Conservation (phyloP, 2,113 vertebrate species). For the Aix galericulata region DNA sequence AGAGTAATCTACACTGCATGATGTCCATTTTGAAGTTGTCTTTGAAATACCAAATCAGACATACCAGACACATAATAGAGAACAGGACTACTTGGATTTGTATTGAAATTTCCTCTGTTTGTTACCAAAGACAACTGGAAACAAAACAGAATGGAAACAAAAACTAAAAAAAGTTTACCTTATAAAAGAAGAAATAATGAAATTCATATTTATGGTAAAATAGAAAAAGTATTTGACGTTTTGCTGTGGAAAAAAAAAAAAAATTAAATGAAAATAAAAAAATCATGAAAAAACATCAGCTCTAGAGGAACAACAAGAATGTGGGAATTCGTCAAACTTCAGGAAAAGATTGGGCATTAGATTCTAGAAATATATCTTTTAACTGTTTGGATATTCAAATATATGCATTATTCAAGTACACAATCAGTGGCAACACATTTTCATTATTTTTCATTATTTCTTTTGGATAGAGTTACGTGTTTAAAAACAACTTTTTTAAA, state of each 20-base stretch:
- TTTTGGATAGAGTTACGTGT: neutral
- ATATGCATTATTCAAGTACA: neutral
- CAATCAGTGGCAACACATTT: neutral
- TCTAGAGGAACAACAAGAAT: neutral
- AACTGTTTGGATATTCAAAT: neutral
- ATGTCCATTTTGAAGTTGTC: neutral
- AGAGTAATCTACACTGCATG: constrained; percentile 15
- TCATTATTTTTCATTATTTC: neutral
- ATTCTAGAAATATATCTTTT: neutral
- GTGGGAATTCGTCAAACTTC: neutral
- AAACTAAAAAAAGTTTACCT: neutral
- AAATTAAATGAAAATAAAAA: neutral
- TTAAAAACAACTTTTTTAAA: too few species aligned
- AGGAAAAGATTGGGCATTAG: neutral
- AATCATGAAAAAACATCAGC: neutral
- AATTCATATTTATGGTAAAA: neutral
- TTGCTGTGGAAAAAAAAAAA: neutral
- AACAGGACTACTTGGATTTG: constrained; percentile 44
- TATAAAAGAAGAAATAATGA: neutral
- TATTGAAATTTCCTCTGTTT: constrained; percentile 11
- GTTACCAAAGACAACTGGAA: neutral
- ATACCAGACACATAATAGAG: constrained; percentile 24
- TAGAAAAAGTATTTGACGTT: neutral
- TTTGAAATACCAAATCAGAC: constrained; percentile 47
- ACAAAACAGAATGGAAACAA: neutral